Conservation (phyloP, 2,113 vertebrate genomes). For the Petrocephalus microphthalmus region DNA sequence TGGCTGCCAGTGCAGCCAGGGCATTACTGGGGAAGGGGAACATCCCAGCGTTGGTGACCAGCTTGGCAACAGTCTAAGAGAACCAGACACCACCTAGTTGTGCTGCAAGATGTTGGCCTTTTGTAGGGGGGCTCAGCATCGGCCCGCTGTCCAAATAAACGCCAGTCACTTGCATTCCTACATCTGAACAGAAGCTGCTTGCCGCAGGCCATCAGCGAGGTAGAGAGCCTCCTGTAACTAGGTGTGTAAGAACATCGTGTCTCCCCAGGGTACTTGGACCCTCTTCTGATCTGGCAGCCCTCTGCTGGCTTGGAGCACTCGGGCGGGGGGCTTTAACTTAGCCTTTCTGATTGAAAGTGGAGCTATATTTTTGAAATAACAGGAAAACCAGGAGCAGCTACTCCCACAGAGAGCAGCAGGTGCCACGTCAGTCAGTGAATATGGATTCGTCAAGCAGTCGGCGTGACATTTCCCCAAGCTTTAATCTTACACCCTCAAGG, state of each 20-base stretch:
- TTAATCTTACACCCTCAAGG: constrained; percentile 7
- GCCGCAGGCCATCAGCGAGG: not conserved
- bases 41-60: not conserved
- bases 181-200: not conserved
- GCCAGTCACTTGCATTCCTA: not conserved
- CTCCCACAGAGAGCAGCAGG: not conserved
- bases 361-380: not conserved
- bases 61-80: not conserved
- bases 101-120: not conserved
- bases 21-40: not conserved
- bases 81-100: not conserved
- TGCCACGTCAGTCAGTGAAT: not conserved
- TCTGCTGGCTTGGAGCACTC: not conserved
- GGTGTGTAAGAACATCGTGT: constrained; percentile 12
- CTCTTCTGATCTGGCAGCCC: not conserved
- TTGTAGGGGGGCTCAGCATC: not conserved
- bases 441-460: not conserved
- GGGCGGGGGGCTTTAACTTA: not conserved
- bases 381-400: not conserved
- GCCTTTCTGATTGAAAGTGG: not conserved
- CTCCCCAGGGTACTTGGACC: constrained; percentile 10
- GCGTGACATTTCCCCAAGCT: not conserved
- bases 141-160: not conserved
- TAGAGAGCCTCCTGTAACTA: constrained; percentile 1
- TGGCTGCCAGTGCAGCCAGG: constrained; percentile 13